Evolutionary conservation across 1,140 invertebrate species (phyloP).

Genomic region (Chrysoperla carnea): DNA sequence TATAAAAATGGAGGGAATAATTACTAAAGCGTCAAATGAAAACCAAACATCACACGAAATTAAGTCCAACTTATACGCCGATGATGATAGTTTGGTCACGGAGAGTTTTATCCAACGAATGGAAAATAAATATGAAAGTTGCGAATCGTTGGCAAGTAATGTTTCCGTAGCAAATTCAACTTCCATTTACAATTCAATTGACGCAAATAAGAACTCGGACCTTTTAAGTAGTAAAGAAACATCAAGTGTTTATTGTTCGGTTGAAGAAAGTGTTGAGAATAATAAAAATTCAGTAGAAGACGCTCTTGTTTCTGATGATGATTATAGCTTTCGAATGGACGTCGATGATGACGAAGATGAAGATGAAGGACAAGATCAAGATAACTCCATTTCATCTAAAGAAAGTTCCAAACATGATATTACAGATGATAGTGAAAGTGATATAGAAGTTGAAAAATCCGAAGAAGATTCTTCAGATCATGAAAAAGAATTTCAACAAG

Average conservation of each 20-base stretch:
- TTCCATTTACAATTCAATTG: too few relatives aligned
- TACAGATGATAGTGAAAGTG: not conserved
- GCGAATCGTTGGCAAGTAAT: too few relatives aligned
- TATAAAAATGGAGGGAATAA: too few relatives aligned
- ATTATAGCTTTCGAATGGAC: constrained; percentile 1
- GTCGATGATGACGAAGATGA: not conserved
- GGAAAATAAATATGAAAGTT: too few relatives aligned
- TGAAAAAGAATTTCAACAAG: too few relatives aligned
- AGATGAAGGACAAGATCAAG: not conserved
- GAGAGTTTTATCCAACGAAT: too few relatives aligned
- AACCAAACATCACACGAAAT: too few relatives aligned
- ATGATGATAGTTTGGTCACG: too few relatives aligned
- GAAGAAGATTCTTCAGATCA: not conserved
- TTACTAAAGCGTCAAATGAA: too few relatives aligned
- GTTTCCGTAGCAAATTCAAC: too few relatives aligned
- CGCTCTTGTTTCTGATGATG: not conserved
- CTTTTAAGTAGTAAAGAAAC: not conserved
- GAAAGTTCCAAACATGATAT: not conserved
- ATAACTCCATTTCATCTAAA: not conserved
- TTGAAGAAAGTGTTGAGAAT: not conserved
- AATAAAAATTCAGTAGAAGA: constrained; percentile 1
- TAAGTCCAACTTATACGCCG: too few relatives aligned
- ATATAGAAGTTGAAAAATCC: not conserved
- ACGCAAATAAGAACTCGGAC: too few relatives aligned
- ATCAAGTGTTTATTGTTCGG: not conserved